Evolutionary conservation across 2,797 vertebrate genomes (phyloP), one percentile per base, ranked within the genome.

Genomic region (Myotis daubentonii): DNA sequence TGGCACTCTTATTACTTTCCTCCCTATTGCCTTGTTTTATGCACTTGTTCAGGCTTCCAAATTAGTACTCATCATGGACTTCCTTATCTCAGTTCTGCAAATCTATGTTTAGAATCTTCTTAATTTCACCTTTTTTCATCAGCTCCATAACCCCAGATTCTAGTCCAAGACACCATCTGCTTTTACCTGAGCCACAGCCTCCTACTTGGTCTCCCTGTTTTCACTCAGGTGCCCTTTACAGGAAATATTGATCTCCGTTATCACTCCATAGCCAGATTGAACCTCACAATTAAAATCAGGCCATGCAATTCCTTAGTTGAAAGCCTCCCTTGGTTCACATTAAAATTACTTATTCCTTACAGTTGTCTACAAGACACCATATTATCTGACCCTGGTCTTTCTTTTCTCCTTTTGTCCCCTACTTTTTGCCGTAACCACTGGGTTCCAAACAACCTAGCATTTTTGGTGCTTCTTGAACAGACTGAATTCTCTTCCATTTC

Each of bases 261-360:
- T n/a, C 28, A 82, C 15, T 84, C 30, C 38, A 82, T 8, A 28
- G 16, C 16, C 68, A 89, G 22, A 60, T 20, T 8, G 13, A 80
- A 82, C 13, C 25, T 93, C 41, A 36, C 74, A 62, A 83, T 55
- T 66, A 92, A 71, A 93, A 87, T 85, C 49, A 62, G 13, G n/a
- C 74, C 30, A 30, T 22, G 9, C 55, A 81, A 89, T 41, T 86
- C 22, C 33, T 81, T 47, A 41, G 12, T 41, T 62, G 28, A n/a
- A 91, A 79, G n/a, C 9, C 13, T 60, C 53, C 51, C 4, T n/a
- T 66, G 23, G 19, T 62, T 83, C 53, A 87, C 25, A 74, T 82
- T 94, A 65, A 91, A 79, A 33, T 57, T 74, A 23, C 17, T 15
- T 9, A 4, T 6, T 51, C 10, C 19, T 87, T 25, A 49, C 5